Evolutionary conservation across 2,797 vertebrate species (phyloP).

Genomic region (Coluber constrictor): DNA sequence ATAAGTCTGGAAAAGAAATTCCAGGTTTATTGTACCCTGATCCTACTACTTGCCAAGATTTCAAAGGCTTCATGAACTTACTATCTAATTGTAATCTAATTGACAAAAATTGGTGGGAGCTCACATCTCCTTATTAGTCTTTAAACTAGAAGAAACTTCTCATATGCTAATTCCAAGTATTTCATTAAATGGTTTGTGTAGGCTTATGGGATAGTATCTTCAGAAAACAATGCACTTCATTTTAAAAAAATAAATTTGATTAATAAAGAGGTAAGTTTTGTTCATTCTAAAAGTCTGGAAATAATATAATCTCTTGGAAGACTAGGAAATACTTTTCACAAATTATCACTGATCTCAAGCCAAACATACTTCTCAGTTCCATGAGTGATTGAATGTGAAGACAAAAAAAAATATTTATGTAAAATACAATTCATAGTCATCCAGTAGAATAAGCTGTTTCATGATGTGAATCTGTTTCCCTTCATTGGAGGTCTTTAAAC

Average conservation of each 20-base stretch:
- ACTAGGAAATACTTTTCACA: constrained; percentile 10
- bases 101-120: background rate
- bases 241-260: constrained; percentile 19
- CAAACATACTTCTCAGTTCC: background rate
- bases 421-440: background rate
- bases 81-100: background rate
- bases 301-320: constrained; percentile 17
- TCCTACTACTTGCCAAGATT: background rate
- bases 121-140: background rate
- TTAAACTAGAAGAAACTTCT: background rate
- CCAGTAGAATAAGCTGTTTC: background rate
- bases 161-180: background rate
- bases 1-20: background rate
- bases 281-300: background rate
- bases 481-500: background rate
- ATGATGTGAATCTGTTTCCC: background rate
- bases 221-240: background rate
- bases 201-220: background rate
- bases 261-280: constrained; percentile 14
- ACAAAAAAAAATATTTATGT: background rate
- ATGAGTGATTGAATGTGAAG: background rate
- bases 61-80: background rate
- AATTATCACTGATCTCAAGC: background rate
- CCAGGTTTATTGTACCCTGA: background rate
- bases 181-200: background rate